Evolutionary conservation across 2,113 vertebrate genomes (phyloP), one percentile per base, ranked within the genome.

Genomic region (Tor tambroides): DNA sequence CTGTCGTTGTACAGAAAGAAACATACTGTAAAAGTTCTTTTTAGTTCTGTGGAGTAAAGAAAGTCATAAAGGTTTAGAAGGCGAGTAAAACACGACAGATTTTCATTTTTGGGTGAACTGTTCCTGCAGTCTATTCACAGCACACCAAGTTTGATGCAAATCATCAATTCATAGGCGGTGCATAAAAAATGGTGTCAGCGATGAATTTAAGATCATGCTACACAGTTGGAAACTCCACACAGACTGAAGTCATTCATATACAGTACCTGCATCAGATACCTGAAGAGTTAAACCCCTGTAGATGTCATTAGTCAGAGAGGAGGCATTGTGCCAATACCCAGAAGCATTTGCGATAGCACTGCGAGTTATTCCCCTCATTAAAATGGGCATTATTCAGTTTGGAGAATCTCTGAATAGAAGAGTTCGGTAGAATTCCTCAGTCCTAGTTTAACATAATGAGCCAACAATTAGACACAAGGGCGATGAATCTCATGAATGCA

Each of bases 401-500:
- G 11, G 74, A 49, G 69, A n/a, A 41, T 77, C 83, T 76, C 85
- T 80, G 23, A 74, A 71, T 85, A 21, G 43, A 3, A 46, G 43
- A 46, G 41, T 43, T 43, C 41, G 11, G 51, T 43, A 75, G 78
- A 74, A 87, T 89, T 85, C 63, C 83, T 82, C 86, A 84, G 76
- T 75, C 63, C 61, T 88, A 74, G 84, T 86, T 89, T 80, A 85
- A 86, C 83, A 85, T 85, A 89, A 89, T 87, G 74, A 83, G 83
- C 63, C 80, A 56, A 28, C 80, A 88, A 88, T 89, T 85, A 89
- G 75, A 89, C 84, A 86, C 72, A 71, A 63, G 54, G 30, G 49
- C 43, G 82, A 86, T 85, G 80, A 80, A 88, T 84, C 86, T 89
- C 86, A 86, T 89, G 75, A 89, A 86, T 89, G 67, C 65, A 59